Conservation (phyloP, 2,113 vertebrate species). For the Nycticryphes semicollaris region DNA sequence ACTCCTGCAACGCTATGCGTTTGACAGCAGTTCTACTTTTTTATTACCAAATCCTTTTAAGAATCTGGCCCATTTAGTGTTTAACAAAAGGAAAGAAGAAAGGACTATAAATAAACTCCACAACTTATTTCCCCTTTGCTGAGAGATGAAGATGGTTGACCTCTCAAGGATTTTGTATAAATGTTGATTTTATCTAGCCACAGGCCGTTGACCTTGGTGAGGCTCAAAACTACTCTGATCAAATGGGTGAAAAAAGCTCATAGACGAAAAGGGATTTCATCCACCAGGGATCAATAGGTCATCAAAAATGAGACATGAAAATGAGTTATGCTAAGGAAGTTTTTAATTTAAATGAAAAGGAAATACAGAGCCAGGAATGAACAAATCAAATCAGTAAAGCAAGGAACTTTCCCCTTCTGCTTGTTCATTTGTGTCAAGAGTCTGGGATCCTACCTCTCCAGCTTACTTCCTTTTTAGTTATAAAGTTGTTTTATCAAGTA, state of each 20-base stretch:
- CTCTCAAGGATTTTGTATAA: slow-evolving; percentile 44
- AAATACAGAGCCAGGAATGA: not conserved
- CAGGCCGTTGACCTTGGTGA: slow-evolving; percentile 29
- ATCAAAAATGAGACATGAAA: slow-evolving; percentile 28
- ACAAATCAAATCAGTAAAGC: not conserved
- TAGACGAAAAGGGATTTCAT: slow-evolving; percentile 2
- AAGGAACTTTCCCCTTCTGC: not conserved
- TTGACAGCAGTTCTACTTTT: slow-evolving; percentile 31
- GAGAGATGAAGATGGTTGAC: slow-evolving; percentile 55
- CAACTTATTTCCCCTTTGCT: slow-evolving; percentile 52
- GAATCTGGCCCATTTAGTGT: slow-evolving; percentile 39
- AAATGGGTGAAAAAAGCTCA: slow-evolving; percentile 53
- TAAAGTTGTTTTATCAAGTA: not conserved
- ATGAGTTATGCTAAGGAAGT: not conserved
- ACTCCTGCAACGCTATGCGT: not conserved
- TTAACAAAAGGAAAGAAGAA: slow-evolving; percentile 20
- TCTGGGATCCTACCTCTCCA: not conserved
- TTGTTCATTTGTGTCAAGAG: not conserved
- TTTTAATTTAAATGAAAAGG: slow-evolving; percentile 8
- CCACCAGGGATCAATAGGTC: slow-evolving; percentile 18
- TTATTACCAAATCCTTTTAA: slow-evolving; percentile 25
- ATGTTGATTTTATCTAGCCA: slow-evolving; percentile 59
- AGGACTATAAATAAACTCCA: slow-evolving; percentile 38
- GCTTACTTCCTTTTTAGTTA: not conserved
- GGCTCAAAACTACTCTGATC: slow-evolving; percentile 51